These are phyloP conservation scores for Oryzias sinensis DNA, from an alignment of 2,797 vertebrate species.

Conservation along the genomic window DNA sequence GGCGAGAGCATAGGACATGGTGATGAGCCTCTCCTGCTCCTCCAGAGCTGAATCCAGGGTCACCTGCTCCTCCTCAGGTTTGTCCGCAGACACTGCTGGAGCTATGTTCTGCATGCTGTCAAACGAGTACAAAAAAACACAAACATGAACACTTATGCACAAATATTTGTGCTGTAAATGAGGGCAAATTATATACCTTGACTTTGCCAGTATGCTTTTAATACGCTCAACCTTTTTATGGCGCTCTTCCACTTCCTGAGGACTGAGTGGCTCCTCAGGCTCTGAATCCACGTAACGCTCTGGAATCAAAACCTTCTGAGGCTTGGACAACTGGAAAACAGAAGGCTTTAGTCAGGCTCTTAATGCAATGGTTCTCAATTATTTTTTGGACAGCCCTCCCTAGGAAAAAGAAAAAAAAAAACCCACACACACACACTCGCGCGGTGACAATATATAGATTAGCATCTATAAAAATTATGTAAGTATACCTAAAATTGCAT, in stretches of 20 bases:
- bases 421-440: no score
- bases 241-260: slow-evolving; percentile 89
- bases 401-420: no score
- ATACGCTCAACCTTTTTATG: slow-evolving; percentile 93
- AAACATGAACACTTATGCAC: neutral
- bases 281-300: slow-evolving; percentile 93
- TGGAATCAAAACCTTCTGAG: slow-evolving; percentile 92
- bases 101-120: slow-evolving; percentile 88
- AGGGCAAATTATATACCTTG: slow-evolving; percentile 78
- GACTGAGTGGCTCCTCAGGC: slow-evolving; percentile 88
- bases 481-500: no score
- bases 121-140: neutral
- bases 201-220: slow-evolving; percentile 91
- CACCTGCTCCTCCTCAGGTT: slow-evolving; percentile 69
- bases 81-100: slow-evolving; percentile 76
- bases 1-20: slow-evolving; percentile 94
- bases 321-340: slow-evolving; percentile 85
- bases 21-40: slow-evolving; percentile 95
- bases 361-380: neutral
- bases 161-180: no score
- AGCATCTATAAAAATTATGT: no score
- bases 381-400: no score
- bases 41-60: slow-evolving; percentile 87
- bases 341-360: neutral
- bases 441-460: no score